Evolutionary conservation across 2,797 vertebrate genomes (phyloP).

Genomic region (Galago senegalensis): DNA sequence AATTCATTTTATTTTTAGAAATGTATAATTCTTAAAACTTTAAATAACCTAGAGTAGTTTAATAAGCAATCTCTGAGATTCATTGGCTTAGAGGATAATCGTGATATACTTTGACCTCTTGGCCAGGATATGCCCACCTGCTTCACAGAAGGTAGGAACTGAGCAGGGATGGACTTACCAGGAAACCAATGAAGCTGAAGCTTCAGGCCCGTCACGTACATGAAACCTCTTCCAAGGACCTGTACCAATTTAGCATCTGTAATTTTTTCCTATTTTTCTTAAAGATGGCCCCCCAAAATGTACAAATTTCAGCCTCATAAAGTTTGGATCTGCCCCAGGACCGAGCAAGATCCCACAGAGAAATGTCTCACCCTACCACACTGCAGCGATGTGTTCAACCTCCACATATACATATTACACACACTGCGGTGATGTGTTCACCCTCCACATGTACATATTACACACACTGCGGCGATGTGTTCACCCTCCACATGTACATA

Average conservation of each 20-base stretch:
- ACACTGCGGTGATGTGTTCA: not conserved
- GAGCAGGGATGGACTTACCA: not conserved
- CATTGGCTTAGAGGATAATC: not conserved
- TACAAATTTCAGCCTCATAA: not conserved
- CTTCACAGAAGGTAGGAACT: not conserved
- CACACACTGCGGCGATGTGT: not conserved
- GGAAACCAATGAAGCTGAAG: not conserved
- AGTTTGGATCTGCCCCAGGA: not conserved
- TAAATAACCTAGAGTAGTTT: conserved; percentile 6
- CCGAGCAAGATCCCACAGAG: not conserved
- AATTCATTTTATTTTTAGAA: conserved; percentile 59
- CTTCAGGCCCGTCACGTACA: not conserved
- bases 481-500: not conserved
- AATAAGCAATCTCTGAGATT: not conserved
- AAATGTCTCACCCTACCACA: not conserved
- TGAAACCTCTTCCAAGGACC: not conserved
- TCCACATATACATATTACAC: not conserved
- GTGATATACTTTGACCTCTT: not conserved
- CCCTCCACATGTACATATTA: not conserved
- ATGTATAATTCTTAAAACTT: conserved; percentile 26
- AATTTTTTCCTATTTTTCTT: not conserved
- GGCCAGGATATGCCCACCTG: not conserved
- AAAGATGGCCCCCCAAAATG: not conserved
- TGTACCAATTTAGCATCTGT: conserved; percentile 12
- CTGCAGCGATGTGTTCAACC: not conserved